These are phyloP conservation scores for Manis pentadactyla DNA, from an alignment of 2,797 vertebrate genomes.

Conservation along the genomic window DNA sequence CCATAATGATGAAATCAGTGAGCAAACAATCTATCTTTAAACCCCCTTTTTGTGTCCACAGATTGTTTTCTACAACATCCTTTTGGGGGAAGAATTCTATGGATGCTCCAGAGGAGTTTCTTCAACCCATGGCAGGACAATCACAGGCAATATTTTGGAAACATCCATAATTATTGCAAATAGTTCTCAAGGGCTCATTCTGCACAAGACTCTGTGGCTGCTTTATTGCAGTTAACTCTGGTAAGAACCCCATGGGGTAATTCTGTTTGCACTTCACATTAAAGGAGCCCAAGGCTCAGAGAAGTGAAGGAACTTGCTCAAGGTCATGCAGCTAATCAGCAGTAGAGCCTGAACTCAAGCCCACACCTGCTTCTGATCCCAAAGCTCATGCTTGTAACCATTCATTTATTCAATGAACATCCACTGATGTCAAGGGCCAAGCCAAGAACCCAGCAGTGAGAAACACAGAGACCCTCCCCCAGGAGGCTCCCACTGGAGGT, in stretches of 20 bases:
- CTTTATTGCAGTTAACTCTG: neutral
- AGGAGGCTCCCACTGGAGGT: neutral
- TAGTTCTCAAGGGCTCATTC: neutral
- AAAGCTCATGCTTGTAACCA: neutral
- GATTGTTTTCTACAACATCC: neutral
- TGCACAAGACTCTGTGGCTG: neutral
- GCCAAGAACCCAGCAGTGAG: neutral
- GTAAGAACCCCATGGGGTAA: neutral
- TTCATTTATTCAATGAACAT: neutral
- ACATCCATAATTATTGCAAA: neutral
- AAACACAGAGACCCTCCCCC: neutral
- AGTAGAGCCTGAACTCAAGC: neutral
- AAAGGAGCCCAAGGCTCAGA: neutral
- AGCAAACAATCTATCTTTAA: neutral
- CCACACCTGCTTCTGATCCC: neutral
- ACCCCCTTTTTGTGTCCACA: neutral
- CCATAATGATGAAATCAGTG: neutral
- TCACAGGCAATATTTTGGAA: conserved; percentile 4
- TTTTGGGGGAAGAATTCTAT: neutral
- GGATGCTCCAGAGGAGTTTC: neutral
- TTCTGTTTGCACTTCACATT: neutral
- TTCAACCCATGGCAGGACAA: neutral
- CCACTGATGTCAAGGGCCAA: neutral
- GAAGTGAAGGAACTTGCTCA: neutral
- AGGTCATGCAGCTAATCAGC: neutral